These are phyloP conservation scores for Teleogryllus occipitalis DNA, from an alignment of 1,140 invertebrate species.

Conservation along the genomic window DNA sequence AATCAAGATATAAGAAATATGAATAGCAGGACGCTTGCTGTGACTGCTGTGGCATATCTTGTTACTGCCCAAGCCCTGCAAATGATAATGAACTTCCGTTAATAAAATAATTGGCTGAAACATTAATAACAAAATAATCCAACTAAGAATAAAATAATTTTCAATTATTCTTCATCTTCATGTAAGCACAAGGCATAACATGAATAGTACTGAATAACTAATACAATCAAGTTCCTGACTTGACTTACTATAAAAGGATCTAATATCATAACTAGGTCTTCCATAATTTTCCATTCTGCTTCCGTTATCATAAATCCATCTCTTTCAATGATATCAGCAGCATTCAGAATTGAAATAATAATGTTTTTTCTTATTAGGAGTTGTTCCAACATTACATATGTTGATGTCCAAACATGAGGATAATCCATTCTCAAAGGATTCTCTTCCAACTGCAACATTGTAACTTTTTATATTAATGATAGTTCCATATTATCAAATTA, in stretches of 20 bases:
- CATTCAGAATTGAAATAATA: slow-evolving; percentile 34
- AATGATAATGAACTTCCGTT: no score
- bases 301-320: slow-evolving; percentile 27
- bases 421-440: slow-evolving; percentile 38
- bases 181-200: no score
- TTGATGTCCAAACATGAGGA: slow-evolving; percentile 42
- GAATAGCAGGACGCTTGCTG: no score
- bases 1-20: no score
- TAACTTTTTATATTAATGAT: neutral
- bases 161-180: no score
- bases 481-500: no score
- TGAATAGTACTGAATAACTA: no score
- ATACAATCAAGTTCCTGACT: neutral
- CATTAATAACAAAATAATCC: no score
- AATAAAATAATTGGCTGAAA: no score
- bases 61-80: no score
- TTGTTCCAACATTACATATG: slow-evolving; percentile 44
- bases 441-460: slow-evolving; percentile 36
- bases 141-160: no score
- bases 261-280: slow-evolving; percentile 40
- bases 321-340: slow-evolving; percentile 31
- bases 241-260: slow-evolving; percentile 40
- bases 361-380: slow-evolving; percentile 35
- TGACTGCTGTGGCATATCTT: no score
- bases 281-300: slow-evolving; percentile 42